Evolutionary conservation across 37 sponge, comb jelly and placozoan species (phyloP).

Genomic region (Spongilla lacustris): DNA sequence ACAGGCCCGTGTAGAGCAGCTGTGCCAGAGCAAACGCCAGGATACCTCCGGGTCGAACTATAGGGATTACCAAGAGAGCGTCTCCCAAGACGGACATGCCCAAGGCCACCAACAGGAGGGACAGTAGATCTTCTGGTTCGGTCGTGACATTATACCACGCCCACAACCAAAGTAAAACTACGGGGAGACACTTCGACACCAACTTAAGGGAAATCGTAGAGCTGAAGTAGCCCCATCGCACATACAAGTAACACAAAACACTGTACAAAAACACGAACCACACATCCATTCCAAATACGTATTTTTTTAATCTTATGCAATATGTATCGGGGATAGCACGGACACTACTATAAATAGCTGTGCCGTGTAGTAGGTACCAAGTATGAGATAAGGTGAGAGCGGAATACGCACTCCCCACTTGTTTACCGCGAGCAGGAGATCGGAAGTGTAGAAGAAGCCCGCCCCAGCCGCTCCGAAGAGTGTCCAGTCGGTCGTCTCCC

Average conservation of each 20-base stretch:
- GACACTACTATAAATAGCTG: constrained; percentile 48
- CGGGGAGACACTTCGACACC: too few relatives aligned
- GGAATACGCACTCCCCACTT: constrained; percentile 37
- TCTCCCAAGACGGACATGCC: constrained; percentile 57
- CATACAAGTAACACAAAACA: too few relatives aligned
- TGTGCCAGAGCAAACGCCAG: constrained; percentile 60
- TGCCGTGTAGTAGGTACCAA: constrained; percentile 71
- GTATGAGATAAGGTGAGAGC: constrained; percentile 32
- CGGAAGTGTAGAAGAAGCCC: constrained; percentile 64
- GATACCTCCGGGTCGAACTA: constrained; percentile 38
- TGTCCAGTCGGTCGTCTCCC: not conserved
- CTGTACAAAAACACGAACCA: too few relatives aligned
- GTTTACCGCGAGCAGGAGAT: constrained; percentile 49
- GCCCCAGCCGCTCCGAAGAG: constrained; percentile 54
- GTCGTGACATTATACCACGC: too few relatives aligned
- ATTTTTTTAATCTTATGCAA: too few relatives aligned
- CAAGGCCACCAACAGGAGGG: too few relatives aligned
- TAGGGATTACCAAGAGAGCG: constrained; percentile 31
- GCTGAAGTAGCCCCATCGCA: too few relatives aligned
- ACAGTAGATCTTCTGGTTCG: too few relatives aligned
- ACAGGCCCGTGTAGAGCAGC: constrained; percentile 30
- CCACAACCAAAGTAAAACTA: too few relatives aligned
- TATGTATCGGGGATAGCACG: not conserved
- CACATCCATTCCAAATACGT: too few relatives aligned
- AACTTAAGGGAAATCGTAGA: too few relatives aligned